phyloP scores from a whole-genome alignment of 2,113 vertebrate species.

The human region GRCh38 chr19:54330001-54330500 shows the following conservation, averaged over 20 bases:
- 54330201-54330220: neutral
- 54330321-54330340: neutral
- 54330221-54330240: accelerated
- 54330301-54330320: accelerated
- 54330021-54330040: no score
- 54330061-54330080: no score
- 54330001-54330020: no score
- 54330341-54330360: neutral
- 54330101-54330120: neutral
- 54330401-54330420: neutral
- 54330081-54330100: no score
- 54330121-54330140: accelerated
- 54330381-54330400: neutral
- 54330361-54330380: neutral
- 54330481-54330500: neutral
- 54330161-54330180: neutral
- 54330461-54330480: neutral
- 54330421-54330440: neutral
- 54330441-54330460: neutral
- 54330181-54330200: neutral
- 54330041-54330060: accelerated
- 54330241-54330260: neutral
- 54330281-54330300: neutral
- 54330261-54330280: no score
- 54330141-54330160: neutral